These are phyloP conservation scores for Nephrotoma flavescens DNA, from an alignment of 2,888 invertebrate genomes.

Conservation along the genomic window DNA sequence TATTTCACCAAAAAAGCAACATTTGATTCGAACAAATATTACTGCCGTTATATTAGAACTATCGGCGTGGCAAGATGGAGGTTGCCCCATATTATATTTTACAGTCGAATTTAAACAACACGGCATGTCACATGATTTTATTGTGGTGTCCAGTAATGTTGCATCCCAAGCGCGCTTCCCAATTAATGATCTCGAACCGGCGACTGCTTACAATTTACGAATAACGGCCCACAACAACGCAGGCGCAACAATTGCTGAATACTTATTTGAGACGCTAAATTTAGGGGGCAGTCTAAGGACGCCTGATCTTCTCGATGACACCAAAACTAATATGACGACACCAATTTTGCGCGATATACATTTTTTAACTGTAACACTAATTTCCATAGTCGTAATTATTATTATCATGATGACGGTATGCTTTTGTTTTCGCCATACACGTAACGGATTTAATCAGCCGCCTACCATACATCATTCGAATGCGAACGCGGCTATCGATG, in stretches of 20 bases:
- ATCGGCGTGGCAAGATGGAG: constrained; percentile 65
- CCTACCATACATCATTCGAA: background rate
- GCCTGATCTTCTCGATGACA: background rate
- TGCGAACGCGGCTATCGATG: constrained; percentile 11
- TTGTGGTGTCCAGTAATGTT: constrained; percentile 36
- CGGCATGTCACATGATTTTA: constrained; percentile 26
- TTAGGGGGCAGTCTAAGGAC: constrained; percentile 28
- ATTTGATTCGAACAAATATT: constrained; percentile 57
- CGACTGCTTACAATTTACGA: constrained; percentile 35
- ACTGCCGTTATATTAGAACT: constrained; percentile 63
- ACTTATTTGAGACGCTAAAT: constrained; percentile 41
- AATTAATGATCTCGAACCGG: constrained; percentile 36
- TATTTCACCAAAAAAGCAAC: constrained; percentile 51
- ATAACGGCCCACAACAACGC: constrained; percentile 48
- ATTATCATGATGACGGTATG: constrained; percentile 39
- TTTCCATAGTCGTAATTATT: constrained; percentile 34
- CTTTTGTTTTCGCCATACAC: constrained; percentile 32
- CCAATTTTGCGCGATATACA: constrained; percentile 24
- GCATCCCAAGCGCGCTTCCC: constrained; percentile 33
- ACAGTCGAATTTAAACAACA: constrained; percentile 28
- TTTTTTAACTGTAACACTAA: constrained; percentile 25
- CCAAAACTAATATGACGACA: background rate
- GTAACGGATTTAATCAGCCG: constrained; percentile 7
- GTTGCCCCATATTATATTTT: constrained; percentile 63
- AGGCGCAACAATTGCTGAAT: constrained; percentile 42